Conservation (phyloP, 2,113 vertebrate genomes). For the Dunckerocampus dactyliophorus region DNA sequence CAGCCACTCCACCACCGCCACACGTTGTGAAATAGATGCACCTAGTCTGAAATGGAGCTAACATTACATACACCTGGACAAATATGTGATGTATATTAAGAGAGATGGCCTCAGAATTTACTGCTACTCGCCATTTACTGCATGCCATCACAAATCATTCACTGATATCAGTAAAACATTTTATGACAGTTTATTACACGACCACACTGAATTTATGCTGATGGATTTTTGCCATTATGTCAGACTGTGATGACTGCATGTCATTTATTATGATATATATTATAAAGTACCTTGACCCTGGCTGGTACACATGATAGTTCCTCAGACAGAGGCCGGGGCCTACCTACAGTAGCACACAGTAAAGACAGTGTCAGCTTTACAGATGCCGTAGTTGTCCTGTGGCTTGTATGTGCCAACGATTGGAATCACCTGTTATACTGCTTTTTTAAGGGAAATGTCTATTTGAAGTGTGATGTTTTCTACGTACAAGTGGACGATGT, state of each 20-base stretch:
- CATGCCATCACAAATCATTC: slow-evolving; percentile 3
- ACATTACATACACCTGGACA: neutral
- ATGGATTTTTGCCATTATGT: neutral
- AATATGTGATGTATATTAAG: neutral
- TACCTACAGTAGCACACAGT: too few relatives aligned
- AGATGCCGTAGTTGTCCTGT: too few relatives aligned
- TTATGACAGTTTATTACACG: slow-evolving; percentile 8
- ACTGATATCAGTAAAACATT: slow-evolving; percentile 17
- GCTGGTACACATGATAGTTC: too few relatives aligned
- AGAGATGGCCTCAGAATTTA: slow-evolving; percentile 18
- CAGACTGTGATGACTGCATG: slow-evolving; percentile 4
- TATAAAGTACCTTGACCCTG: too few relatives aligned
- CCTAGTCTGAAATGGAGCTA: slow-evolving; percentile 1
- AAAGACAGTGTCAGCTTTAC: too few relatives aligned
- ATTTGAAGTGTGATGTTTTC: too few relatives aligned
- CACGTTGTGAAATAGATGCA: slow-evolving; percentile 12
- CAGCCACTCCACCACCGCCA: neutral
- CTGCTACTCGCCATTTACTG: neutral
- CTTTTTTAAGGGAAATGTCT: too few relatives aligned
- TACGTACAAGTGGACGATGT: too few relatives aligned
- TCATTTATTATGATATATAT: neutral
- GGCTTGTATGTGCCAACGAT: too few relatives aligned
- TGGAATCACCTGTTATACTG: too few relatives aligned
- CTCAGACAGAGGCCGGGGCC: too few relatives aligned
- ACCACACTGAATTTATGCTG: neutral